Base-by-base conservation (phyloP, 1,140 invertebrate species). In the Philaenus spumarius region DNA sequence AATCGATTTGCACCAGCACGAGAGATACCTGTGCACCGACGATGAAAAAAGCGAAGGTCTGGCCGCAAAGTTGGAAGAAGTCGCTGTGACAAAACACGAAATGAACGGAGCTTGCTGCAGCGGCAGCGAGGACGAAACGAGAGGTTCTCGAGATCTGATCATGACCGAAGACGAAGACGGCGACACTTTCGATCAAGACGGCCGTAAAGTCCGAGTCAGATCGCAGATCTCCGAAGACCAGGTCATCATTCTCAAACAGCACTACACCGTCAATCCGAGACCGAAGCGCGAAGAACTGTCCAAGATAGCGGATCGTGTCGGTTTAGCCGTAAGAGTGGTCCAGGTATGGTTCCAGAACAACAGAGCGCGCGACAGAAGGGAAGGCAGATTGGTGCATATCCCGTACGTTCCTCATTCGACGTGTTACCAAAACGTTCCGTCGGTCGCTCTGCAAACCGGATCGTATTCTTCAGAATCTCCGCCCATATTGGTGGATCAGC, bases 311-410 rank as follows among this genome's bases (percentile, higher is more conserved):
- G 83, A 93, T 35, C 85, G 87, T 63, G 87, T 97, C 50, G 87
- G 90, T 24, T 88, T 97, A 63, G 84, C 93, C 26, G 90, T 93
- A 34, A 79, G 95, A 45, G 95, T 98, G 2, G 93, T 98, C 5
- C 95, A 97, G 75, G 89, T 91, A 2, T 98, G 96, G 95, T 98
- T 98, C 72, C 96, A 98, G 78, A 98, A 98, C 73, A 95, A 92
- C 65, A 80, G 95, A 53, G 95, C 95, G 0, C 80, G 95, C 34
- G 93, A 96, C 69, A 82, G 93, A 24, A 79, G 91, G 62, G 85
- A 86, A 67, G 84, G 82, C 7, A 74, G 83, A 54, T 75, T 83
- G 17, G 76, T 78, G 19, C 69, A 80, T 39, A 73, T 82, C 26
- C 77, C 78, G 2, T 76, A 80, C 40, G 52, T 48, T 55, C 62